Base-by-base conservation (phyloP, 2,888 invertebrate species). In the Tiphia femorata region DNA sequence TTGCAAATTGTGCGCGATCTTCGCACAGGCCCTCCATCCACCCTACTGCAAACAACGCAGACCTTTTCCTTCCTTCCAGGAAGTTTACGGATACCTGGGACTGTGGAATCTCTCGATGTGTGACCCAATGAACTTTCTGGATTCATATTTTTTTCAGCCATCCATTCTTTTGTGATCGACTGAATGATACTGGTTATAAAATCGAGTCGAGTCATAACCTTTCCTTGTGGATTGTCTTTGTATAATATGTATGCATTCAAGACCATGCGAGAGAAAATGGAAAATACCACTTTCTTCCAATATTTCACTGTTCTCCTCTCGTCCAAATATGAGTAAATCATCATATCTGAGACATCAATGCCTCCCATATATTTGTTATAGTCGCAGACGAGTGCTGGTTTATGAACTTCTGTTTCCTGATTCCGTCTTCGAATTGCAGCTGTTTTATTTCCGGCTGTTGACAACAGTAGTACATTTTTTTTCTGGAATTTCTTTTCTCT, bases 231-330 rank as follows among this genome's bases (percentile, higher is more conserved):
- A 49, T 64, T 73, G 14, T 50, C 25, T 33, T 41, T 29, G 53
- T 71, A 71, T 29, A 75, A 50, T 38, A 70, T 72, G 59, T 67
- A 75, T 17, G 70, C 41, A 56, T 72, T 72, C 38, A 70, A 43
- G 16, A 70, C 61, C 69, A 72, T 72, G 53, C 64, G 52, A 29
- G 58, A 41, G 52, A 73, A 67, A 42, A 70, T 63, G 55, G 65
- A 67, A 59, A 73, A 68, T 27, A 60, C 62, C 41, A 71, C 62
- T 58, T 72, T 75, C 42, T 72, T 73, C 67, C 69, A 73, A 57
- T 51, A 72, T 63, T 73, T 72, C 16, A 71, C 41, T 14, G 64
- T 58, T 56, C 63, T 70, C 57, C 72, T 35, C 62, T 71, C 66
- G 47, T 73, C 72, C 33, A 73, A 62, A 56, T 72, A 73, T 29